A percentile compares a stretch with the other conserved stretches of the same genome.
Evolutionary conservation across 2,888 invertebrate species (phyloP).

Genomic region (Xestia c-nigrum): DNA sequence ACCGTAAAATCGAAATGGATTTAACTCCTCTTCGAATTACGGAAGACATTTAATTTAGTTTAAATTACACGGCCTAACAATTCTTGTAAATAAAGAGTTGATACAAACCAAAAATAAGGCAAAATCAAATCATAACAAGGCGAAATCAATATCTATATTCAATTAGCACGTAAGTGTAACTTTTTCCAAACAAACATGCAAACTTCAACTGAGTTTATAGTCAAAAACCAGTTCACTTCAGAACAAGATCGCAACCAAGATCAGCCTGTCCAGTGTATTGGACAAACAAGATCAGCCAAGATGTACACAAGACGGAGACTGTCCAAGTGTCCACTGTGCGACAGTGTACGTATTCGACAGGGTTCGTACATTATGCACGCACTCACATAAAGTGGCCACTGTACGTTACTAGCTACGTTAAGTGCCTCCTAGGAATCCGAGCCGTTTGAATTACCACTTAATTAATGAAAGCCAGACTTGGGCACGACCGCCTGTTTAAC

Average conservation of each 20-base stretch:
- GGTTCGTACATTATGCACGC: slow-evolving; percentile 43
- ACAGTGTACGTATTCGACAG: slow-evolving; percentile 5
- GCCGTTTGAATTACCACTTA: slow-evolving; percentile 71
- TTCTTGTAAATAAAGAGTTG: not conserved
- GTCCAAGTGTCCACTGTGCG: not conserved
- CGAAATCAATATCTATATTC: not conserved
- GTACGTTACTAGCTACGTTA: slow-evolving; percentile 52
- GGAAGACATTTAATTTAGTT: not conserved
- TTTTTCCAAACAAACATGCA: not conserved
- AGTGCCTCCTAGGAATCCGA: slow-evolving; percentile 57
- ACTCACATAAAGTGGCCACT: slow-evolving; percentile 55
- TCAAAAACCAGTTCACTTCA: not conserved
- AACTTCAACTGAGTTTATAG: not conserved
- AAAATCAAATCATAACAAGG: not conserved
- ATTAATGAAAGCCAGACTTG: slow-evolving; percentile 74
- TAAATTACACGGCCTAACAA: not conserved
- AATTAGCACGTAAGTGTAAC: not conserved
- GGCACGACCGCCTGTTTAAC: slow-evolving; percentile 72
- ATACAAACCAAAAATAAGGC: not conserved
- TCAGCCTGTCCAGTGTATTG: not conserved
- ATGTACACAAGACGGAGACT: not conserved
- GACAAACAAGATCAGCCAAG: slow-evolving; percentile 3
- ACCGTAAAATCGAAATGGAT: not conserved
- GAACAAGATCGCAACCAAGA: slow-evolving; percentile 13
- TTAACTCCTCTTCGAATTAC: not conserved